Evolutionary conservation across 2,113 vertebrate species (phyloP).

Genomic region (Sander vitreus): DNA sequence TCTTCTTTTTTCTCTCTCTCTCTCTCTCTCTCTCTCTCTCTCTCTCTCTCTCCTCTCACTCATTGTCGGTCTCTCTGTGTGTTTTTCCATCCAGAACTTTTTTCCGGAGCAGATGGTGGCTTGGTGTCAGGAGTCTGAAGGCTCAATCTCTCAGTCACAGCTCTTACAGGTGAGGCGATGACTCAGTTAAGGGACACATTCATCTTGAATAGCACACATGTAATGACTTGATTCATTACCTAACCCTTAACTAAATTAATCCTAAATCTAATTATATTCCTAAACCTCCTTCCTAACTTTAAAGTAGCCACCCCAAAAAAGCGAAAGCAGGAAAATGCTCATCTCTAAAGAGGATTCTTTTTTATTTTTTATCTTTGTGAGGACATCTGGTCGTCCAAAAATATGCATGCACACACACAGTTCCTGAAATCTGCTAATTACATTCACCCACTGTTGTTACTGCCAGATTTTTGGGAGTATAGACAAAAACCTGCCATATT

Average conservation of each 20-base stretch:
- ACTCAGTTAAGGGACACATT: slow-evolving; percentile 8
- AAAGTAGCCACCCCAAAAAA: neutral
- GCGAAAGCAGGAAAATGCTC: slow-evolving; percentile 4
- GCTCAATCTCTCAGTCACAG: slow-evolving; percentile 91
- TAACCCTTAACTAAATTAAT: neutral
- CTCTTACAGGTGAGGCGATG: slow-evolving; percentile 89
- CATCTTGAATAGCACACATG: neutral
- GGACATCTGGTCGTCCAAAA: slow-evolving; percentile 43
- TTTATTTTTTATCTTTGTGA: neutral
- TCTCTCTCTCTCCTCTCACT: slow-evolving; percentile 8
- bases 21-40: slow-evolving; percentile 9
- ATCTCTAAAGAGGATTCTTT: neutral
- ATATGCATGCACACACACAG: slow-evolving; percentile 29
- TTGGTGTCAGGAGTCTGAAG: slow-evolving; percentile 94
- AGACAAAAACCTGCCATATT: neutral
- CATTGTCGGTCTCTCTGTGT: slow-evolving; percentile 26
- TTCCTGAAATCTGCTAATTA: slow-evolving; percentile 32
- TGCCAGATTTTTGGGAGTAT: slow-evolving; percentile 3
- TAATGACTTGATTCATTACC: neutral
- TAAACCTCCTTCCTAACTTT: slow-evolving; percentile 1
- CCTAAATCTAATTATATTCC: slow-evolving; percentile 1
- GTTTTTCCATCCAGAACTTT: slow-evolving; percentile 87
- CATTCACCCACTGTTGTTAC: slow-evolving; percentile 15
- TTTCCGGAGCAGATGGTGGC: slow-evolving; percentile 97
- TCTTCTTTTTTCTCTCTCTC: neutral